These are phyloP conservation scores for Nicator chloris DNA, from an alignment of 2,113 vertebrate genomes.

Conservation along the genomic window DNA sequence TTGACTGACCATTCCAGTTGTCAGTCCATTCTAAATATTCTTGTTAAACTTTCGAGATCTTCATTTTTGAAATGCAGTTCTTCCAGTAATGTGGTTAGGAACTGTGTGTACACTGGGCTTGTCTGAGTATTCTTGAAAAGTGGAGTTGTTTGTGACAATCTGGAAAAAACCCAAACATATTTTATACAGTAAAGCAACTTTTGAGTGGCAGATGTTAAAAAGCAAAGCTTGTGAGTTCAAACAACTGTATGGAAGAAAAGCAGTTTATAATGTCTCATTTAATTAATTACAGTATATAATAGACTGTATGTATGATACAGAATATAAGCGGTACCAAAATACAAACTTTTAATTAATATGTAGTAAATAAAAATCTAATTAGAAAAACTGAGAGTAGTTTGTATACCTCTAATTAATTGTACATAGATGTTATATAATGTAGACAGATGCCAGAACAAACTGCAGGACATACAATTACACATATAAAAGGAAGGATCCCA, in stretches of 20 bases:
- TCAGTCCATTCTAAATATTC: constrained; percentile 62
- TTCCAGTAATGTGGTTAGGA: constrained; percentile 71
- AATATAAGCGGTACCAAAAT: not conserved
- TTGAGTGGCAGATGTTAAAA: not conserved
- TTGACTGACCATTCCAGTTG: constrained; percentile 52
- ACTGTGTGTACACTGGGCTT: constrained; percentile 65
- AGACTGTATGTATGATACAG: not conserved
- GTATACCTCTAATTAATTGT: not conserved
- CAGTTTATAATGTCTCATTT: not conserved
- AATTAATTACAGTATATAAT: not conserved
- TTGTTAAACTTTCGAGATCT: constrained; percentile 75
- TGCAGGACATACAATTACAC: not conserved
- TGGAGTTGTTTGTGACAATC: constrained; percentile 62
- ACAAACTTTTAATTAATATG: not conserved
- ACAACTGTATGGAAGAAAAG: not conserved
- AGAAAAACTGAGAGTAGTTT: not conserved
- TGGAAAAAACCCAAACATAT: not conserved
- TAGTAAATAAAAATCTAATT: not conserved
- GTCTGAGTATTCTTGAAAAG: constrained; percentile 52
- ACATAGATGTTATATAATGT: not conserved
- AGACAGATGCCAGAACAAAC: not conserved
- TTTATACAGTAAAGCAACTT: not conserved
- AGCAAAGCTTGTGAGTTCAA: not conserved
- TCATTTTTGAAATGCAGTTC: constrained; percentile 73
- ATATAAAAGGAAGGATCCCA: not conserved